Conservation (phyloP, 2,888 invertebrate species). For the Mimas tiliae region DNA sequence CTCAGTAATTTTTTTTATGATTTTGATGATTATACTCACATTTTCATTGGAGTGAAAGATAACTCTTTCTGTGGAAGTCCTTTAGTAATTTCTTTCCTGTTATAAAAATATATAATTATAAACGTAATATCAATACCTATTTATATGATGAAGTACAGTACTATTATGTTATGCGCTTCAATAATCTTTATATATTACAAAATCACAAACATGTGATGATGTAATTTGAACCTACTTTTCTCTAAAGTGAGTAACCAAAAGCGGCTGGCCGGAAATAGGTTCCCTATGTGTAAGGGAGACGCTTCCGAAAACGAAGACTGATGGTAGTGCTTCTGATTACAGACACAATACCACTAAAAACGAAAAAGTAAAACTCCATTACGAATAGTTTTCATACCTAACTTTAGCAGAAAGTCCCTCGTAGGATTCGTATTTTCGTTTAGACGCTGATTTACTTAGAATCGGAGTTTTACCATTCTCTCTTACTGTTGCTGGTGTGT, state of each 20-base stretch:
- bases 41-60: constrained; percentile 85
- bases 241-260: no score
- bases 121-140: background rate
- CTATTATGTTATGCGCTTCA: no score
- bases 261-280: no score
- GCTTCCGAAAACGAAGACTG: no score
- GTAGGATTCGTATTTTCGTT: constrained; percentile 86
- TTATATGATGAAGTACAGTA: background rate
- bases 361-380: background rate
- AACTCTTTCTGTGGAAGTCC: constrained; percentile 86
- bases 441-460: constrained; percentile 86
- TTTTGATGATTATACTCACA: constrained; percentile 76
- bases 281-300: no score
- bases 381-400: constrained; percentile 78
- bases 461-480: constrained; percentile 83
- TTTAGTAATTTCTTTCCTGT: constrained; percentile 86
- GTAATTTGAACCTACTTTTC: no score
- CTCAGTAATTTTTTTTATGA: no score
- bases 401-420: constrained; percentile 87
- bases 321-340: no score
- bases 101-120: background rate
- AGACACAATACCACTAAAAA: no score
- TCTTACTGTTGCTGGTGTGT: constrained; percentile 78
- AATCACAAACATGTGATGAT: no score
- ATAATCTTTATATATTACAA: no score